Evolutionary conservation across 1,140 invertebrate species (phyloP).

Genomic region (Drosophila miranda): DNA sequence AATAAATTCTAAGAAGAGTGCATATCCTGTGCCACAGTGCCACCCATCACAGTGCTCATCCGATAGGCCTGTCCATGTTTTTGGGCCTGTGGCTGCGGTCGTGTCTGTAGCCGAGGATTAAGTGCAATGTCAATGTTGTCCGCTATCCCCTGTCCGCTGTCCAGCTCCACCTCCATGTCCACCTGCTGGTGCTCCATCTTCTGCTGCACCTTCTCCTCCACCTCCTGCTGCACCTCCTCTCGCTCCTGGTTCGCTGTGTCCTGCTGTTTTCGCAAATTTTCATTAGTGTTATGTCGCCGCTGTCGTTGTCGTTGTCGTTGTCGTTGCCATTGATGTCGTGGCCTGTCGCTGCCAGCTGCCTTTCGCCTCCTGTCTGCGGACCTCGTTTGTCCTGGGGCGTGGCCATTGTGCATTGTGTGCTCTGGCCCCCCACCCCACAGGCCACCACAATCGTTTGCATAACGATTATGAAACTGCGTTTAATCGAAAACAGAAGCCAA

Average conservation of each 20-base stretch:
- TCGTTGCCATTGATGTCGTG: conserved; percentile 29
- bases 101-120: conserved; percentile 37
- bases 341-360: conserved; percentile 40
- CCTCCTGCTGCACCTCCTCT: background rate
- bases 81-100: conserved; percentile 54
- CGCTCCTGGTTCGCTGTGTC: background rate
- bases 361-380: conserved; percentile 3
- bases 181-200: no score
- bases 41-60: conserved; percentile 27
- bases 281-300: conserved; percentile 56
- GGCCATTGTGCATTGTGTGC: conserved; percentile 32
- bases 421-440: background rate
- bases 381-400: conserved; percentile 22
- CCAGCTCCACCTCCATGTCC: no score
- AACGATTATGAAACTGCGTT: conserved; percentile 46
- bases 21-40: conserved; percentile 28
- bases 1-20: background rate
- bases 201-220: no score
- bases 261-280: conserved; percentile 53
- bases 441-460: conserved; percentile 20
- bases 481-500: conserved; percentile 25
- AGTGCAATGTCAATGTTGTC: conserved; percentile 59
- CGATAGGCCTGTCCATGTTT: conserved; percentile 34
- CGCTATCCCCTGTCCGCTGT: conserved; percentile 16
- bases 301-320: conserved; percentile 8